A percentile compares a stretch with the other conserved stretches of the same genome.
Conservation (phyloP, 2,888 invertebrate species). For the Melanostoma mellinum region DNA sequence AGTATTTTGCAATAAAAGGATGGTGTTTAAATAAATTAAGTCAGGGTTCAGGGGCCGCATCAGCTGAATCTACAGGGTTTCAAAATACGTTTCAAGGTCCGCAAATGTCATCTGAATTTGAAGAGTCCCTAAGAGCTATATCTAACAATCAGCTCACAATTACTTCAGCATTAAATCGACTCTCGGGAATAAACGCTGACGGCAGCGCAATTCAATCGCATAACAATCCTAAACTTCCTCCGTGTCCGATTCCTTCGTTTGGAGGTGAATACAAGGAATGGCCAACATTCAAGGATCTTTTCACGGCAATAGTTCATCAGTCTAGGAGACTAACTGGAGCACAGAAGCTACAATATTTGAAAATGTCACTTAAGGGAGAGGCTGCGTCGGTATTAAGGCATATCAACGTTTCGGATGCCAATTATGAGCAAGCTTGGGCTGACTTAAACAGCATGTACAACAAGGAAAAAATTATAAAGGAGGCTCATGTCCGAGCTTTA, state of each 20-base stretch:
- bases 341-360: constrained; percentile 13
- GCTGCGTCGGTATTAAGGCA: constrained; percentile 2
- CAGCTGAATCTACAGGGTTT: constrained; percentile 9
- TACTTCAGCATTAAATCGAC: not conserved
- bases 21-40: constrained; percentile 20
- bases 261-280: constrained; percentile 11
- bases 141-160: not conserved
- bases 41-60: not conserved
- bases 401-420: constrained; percentile 1
- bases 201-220: not conserved
- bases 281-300: constrained; percentile 16
- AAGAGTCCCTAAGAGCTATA: not conserved
- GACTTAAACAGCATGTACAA: constrained; percentile 23
- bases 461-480: constrained; percentile 11
- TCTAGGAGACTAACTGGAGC: constrained; percentile 1
- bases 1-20: constrained; percentile 2
- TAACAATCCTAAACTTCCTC: not conserved
- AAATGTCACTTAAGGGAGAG: constrained; percentile 17
- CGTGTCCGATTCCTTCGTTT: constrained; percentile 1
- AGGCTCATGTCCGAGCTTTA: not conserved
- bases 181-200: not conserved
- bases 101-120: not conserved
- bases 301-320: constrained; percentile 10
- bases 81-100: not conserved
- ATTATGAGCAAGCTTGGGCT: constrained; percentile 18